A percentile compares a stretch with the other conserved stretches of the same genome.
Conservation (phyloP, 2,888 invertebrate genomes). For the Drosophila emarginata region DNA sequence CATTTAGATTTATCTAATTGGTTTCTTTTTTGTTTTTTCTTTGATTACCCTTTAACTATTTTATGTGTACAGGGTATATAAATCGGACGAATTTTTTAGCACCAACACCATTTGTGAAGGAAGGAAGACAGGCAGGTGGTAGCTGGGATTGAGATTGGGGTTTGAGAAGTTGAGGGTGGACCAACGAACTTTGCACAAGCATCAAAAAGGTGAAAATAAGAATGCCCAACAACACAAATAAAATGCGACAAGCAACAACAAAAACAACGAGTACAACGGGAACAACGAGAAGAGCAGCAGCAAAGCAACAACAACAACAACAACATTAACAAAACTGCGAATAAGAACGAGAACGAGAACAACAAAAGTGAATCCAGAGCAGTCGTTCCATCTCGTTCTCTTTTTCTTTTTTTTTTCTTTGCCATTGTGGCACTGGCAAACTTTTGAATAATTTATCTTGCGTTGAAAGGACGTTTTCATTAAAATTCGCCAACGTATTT, state of each 20-base stretch:
- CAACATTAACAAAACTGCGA: background rate
- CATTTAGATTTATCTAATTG: no score
- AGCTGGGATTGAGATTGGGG: background rate
- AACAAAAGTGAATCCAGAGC: conserved; percentile 19
- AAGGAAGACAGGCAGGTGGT: background rate
- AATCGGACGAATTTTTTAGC: background rate
- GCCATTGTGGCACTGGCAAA: conserved; percentile 62
- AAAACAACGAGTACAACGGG: conserved; percentile 11
- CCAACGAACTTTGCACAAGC: conserved; percentile 28
- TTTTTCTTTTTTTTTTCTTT: conserved; percentile 1
- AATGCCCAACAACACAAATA: conserved; percentile 55
- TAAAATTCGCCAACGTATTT: conserved; percentile 74
- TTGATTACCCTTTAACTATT: background rate
- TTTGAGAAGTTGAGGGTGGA: background rate
- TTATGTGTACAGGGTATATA: background rate
- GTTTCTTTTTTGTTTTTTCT: no score
- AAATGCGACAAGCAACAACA: conserved; percentile 43
- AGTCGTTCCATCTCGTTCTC: conserved; percentile 13
- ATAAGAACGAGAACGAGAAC: conserved; percentile 29
- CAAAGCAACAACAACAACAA: background rate
- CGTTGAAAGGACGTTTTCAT: conserved; percentile 75
- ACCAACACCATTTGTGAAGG: background rate
- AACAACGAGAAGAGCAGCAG: conserved; percentile 28
- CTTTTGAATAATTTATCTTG: conserved; percentile 75
- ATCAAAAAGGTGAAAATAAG: conserved; percentile 67